phyloP scores from a whole-genome alignment of 2,888 invertebrate genomes.

The Volucella inflata region DNA sequence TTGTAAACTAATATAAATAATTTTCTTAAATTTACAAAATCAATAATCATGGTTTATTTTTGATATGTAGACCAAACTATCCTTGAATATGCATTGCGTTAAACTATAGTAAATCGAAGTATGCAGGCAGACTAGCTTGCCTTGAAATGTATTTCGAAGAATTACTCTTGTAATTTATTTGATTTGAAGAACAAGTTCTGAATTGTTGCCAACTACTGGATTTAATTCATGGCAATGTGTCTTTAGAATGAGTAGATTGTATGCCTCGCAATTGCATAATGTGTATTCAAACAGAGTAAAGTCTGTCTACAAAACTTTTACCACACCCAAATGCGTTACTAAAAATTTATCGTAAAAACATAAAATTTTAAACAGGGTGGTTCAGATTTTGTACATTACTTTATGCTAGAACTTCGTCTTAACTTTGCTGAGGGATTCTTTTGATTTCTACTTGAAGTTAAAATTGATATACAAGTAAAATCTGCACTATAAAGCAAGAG shows the following conservation, averaged over 20 bases:
- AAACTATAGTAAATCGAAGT: conserved; percentile 1
- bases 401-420: too few relatives aligned
- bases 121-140: conserved; percentile 14
- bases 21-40: neutral
- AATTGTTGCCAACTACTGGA: conserved; percentile 28
- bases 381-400: neutral
- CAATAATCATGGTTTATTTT: neutral
- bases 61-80: neutral
- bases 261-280: conserved; percentile 29
- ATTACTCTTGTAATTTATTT: conserved; percentile 34
- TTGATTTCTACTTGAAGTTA: too few relatives aligned
- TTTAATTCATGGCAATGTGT: conserved; percentile 31
- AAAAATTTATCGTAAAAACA: neutral
- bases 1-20: neutral
- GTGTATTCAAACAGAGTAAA: conserved; percentile 49
- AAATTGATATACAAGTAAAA: too few relatives aligned
- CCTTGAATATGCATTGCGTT: conserved; percentile 9
- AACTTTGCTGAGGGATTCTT: too few relatives aligned
- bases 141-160: conserved; percentile 42
- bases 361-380: conserved; percentile 27
- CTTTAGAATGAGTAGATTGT: conserved; percentile 24
- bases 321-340: conserved; percentile 38
- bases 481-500: too few relatives aligned
- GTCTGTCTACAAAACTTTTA: conserved; percentile 49
- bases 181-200: conserved; percentile 11